These are phyloP conservation scores for Papilio polytes DNA, from an alignment of 1,140 invertebrate genomes.

Conservation along the genomic window DNA sequence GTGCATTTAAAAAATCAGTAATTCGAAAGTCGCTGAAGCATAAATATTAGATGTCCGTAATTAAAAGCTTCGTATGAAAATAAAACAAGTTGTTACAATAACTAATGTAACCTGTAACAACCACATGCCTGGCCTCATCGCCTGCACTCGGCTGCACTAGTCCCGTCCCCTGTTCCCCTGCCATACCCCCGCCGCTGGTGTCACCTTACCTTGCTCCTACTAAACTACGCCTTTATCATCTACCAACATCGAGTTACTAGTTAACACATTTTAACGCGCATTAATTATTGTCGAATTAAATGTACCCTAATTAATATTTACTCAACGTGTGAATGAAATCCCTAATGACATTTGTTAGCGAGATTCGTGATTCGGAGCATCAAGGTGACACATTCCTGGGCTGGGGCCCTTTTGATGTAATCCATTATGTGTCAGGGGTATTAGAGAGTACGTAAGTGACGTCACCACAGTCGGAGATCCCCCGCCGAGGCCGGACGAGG, in stretches of 20 bases:
- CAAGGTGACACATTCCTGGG: slow-evolving; percentile 8
- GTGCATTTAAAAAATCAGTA: no score
- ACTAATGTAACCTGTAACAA: not conserved
- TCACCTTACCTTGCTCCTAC: not conserved
- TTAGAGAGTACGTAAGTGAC: not conserved
- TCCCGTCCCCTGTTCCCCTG: no score
- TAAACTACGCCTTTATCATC: not conserved
- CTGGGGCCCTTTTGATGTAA: not conserved
- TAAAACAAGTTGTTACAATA: not conserved
- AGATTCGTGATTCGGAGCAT: not conserved
- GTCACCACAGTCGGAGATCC: not conserved
- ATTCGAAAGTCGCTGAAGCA: not conserved
- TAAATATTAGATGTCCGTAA: not conserved
- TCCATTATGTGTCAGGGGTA: not conserved
- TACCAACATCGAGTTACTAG: not conserved
- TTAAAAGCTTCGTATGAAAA: not conserved
- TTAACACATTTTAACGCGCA: not conserved
- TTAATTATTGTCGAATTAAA: not conserved
- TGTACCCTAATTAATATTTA: not conserved
- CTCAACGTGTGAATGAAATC: not conserved
- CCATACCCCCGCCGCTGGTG: not conserved
- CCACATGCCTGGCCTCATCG: not conserved
- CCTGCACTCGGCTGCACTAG: no score
- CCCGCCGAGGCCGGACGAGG: not conserved
- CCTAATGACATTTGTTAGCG: not conserved